These are phyloP conservation scores for Mycetomoellerius zeteki DNA, from an alignment of 1,140 invertebrate species.

Conservation along the genomic window DNA sequence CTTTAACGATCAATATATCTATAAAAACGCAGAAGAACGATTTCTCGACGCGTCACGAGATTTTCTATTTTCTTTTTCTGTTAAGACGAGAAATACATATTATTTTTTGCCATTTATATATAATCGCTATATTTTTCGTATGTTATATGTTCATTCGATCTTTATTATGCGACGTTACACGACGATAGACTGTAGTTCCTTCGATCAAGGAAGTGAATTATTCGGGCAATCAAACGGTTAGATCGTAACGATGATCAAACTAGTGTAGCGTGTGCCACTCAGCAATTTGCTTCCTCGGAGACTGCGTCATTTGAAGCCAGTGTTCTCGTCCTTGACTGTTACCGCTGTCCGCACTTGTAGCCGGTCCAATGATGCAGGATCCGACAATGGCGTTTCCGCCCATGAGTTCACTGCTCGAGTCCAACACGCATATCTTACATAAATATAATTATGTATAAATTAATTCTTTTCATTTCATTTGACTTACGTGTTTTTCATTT, in stretches of 20 bases:
- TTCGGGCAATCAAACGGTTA: constrained; percentile 3
- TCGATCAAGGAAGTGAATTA: constrained; percentile 22
- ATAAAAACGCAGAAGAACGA: constrained; percentile 56
- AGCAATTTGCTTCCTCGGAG: constrained; percentile 93
- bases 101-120: constrained; percentile 31
- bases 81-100: neutral
- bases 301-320: constrained; percentile 94
- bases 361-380: constrained; percentile 90
- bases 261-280: constrained; percentile 93
- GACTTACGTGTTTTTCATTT: neutral
- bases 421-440: constrained; percentile 88
- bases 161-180: constrained; percentile 9
- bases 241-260: constrained; percentile 16
- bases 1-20: constrained; percentile 43
- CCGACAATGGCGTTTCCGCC: constrained; percentile 91
- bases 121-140: constrained; percentile 35
- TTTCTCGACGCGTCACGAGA: neutral
- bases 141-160: neutral
- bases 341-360: constrained; percentile 84
- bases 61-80: constrained; percentile 23
- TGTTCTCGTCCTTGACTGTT: constrained; percentile 88
- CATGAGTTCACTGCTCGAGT: constrained; percentile 89
- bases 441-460: neutral
- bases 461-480: neutral
- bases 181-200: constrained; percentile 36